phyloP scores from a whole-genome alignment of 2,797 vertebrate species.

The Clarias fuscus region DNA sequence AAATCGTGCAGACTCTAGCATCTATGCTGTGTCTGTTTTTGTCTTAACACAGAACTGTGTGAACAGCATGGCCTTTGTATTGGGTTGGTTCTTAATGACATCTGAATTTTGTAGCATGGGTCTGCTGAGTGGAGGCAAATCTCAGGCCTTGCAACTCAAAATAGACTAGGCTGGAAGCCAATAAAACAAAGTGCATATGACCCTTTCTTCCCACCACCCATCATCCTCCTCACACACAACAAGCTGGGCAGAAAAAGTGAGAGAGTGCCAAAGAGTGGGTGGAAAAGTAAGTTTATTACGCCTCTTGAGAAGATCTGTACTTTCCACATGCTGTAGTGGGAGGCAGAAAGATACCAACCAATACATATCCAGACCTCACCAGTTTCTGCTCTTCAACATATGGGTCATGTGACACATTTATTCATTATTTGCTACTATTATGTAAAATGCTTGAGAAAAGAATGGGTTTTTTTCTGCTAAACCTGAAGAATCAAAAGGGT shows the following conservation, averaged over 20 bases:
- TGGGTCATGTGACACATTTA: slow-evolving; percentile 2
- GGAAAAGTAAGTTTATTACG: slow-evolving; percentile 43
- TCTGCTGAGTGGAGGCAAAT: slow-evolving; percentile 66
- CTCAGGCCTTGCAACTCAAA: slow-evolving; percentile 68
- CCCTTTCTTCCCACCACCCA: slow-evolving; percentile 55
- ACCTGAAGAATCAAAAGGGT: slow-evolving; percentile 40
- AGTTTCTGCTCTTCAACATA: slow-evolving; percentile 25
- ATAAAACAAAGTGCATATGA: slow-evolving; percentile 64
- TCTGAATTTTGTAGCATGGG: slow-evolving; percentile 61
- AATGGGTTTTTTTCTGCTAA: slow-evolving; percentile 15
- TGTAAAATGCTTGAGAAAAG: background rate
- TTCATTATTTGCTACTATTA: background rate
- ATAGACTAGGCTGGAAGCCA: slow-evolving; percentile 70
- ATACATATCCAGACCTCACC: slow-evolving; percentile 17
- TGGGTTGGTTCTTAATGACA: slow-evolving; percentile 59
- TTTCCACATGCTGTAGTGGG: slow-evolving; percentile 21
- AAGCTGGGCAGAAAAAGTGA: slow-evolving; percentile 46
- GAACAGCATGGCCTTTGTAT: slow-evolving; percentile 59
- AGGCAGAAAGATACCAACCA: slow-evolving; percentile 19
- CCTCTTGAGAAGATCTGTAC: slow-evolving; percentile 17
- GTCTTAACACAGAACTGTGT: slow-evolving; percentile 48
- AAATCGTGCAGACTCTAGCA: slow-evolving; percentile 2
- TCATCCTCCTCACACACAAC: slow-evolving; percentile 35
- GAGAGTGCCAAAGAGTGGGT: slow-evolving; percentile 43
- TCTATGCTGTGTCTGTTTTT: slow-evolving; percentile 33